Base-by-base conservation (phyloP, 2,113 vertebrate species). In the Telmatochromis brachygnathus region DNA sequence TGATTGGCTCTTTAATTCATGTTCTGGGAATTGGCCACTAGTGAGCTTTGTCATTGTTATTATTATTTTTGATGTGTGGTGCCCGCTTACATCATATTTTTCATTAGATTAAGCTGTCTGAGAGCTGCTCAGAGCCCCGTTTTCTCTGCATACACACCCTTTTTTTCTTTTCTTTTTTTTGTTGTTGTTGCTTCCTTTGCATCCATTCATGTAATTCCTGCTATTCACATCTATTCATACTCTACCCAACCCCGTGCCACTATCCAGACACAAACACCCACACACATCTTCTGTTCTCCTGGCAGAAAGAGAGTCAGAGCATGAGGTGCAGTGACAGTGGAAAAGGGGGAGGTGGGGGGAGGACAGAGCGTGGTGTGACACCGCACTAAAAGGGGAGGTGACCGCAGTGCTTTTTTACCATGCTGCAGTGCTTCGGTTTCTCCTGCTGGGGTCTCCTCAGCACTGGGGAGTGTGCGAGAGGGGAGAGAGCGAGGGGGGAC, bases 351-450 rank as follows among this genome's bases (percentile, higher is more conserved):
- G 55, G 70, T 39, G 62, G 58, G 77, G 70, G 53, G 60, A 79
- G 85, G n/a, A 35, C 39, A 80, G 33, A 42, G 79, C 65, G 89
- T 56, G 94, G 92, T 94, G 93, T 96, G 96, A 95, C 94, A 93
- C 93, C 86, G 94, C 95, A 94, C 94, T 92, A 92, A 92, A 95
- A 93, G 93, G 94, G 95, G 95, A 94, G 94, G 93, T 87, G 94
- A 94, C 96, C 96, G 92, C 96, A 96, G 94, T 91, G 92, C 87
- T 92, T 89, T 88, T 83, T 88, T 83, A 88, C 87, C 60, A 47
- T 6, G 81, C 75, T 96, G 96, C 95, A 95, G 87, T 96, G 87
- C 90, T 82, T 39, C 45, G 1, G 7, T 93, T 87, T 86, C 82
- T 90, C 95, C 95, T 93, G 93, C 70, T 83, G 95, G 94, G 92